Evolutionary conservation across 1,140 invertebrate genomes (phyloP), one percentile per base, ranked within the genome.

Genomic region (Drosophila punjabiensis): DNA sequence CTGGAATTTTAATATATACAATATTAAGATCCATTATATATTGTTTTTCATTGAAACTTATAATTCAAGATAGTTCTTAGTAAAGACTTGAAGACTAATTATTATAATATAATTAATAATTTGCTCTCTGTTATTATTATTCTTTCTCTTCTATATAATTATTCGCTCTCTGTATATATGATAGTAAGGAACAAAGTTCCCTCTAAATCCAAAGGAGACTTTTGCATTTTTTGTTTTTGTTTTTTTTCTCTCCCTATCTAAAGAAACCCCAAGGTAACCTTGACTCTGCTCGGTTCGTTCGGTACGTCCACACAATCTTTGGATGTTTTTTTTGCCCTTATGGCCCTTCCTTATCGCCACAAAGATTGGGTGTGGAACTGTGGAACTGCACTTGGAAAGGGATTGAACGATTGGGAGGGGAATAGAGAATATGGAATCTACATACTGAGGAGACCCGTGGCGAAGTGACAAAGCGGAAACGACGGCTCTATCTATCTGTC

Each of bases 401-500:
- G 55, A 18, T 33, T 53, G 11, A 2, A 52, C 28, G 28, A 8
- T 11, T 13, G 1, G 16, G 8, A 16, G 14, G 18, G 28, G 28
- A 24, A 18, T 45, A 16, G 11, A 2, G n/a, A 13, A 39, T 32
- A 20, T 32, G 16, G 30, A 24, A 30, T 8, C 33, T 8, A 48
- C 0, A 18, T 4, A 32, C 10, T 33, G 18, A 32, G 24, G 13
- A 60, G 45, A 65, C 41, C 59, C 64, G 7, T 70, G 18, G 32
- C 50, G 35, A n/a, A 55, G 63, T 71, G 68, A 68, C 64, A 69
- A 43, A 69, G 50, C 68, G 68, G 68, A 71, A 71, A 69, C 50
- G 50, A 56, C 48, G 24, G 20, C 55, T 58, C 20, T 68, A 32
- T 58, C 32, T 67, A 37, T 63, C 33, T 62, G 59, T 30, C 28